A percentile compares a stretch with the other conserved stretches of the same genome.
Evolutionary conservation across 2,888 invertebrate species (phyloP).

Genomic region (Conus canariensis): DNA sequence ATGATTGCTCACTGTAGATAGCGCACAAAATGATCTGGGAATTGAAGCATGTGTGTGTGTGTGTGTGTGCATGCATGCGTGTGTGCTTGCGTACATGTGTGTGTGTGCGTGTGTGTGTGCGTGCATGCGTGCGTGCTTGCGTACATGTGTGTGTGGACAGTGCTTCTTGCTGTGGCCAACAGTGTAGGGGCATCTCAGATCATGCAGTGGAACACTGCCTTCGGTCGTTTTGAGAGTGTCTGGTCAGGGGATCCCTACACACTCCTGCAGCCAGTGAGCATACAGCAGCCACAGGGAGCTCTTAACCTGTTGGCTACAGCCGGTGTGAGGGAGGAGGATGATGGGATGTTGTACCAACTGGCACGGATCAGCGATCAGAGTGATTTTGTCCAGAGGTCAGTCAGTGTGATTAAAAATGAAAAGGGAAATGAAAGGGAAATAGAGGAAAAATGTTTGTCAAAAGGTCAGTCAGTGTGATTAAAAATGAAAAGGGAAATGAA

Average conservation of each 20-base stretch:
- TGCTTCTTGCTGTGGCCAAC: constrained; percentile 68
- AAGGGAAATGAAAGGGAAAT: not conserved
- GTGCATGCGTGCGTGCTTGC: not conserved
- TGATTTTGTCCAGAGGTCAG: constrained; percentile 74
- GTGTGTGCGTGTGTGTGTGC: not conserved
- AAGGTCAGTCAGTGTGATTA: constrained; percentile 58
- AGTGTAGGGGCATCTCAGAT: constrained; percentile 67
- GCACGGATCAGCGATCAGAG: constrained; percentile 63
- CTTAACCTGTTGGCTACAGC: constrained; percentile 62
- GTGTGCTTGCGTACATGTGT: not conserved
- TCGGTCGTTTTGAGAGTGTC: constrained; percentile 60
- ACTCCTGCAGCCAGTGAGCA: constrained; percentile 62
- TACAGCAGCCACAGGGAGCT: constrained; percentile 62
- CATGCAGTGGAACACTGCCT: constrained; percentile 66
- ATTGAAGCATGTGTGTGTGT: not conserved
- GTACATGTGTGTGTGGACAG: constrained; percentile 53
- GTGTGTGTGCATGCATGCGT: not conserved
- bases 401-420: not conserved
- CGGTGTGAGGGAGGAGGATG: constrained; percentile 54
- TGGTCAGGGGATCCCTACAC: constrained; percentile 67
- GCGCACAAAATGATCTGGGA: no score
- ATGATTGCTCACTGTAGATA: no score
- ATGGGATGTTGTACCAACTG: constrained; percentile 63
- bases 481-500: not conserved
- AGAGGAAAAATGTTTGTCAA: constrained; percentile 60